Evolutionary conservation across 2,888 invertebrate genomes (phyloP).

Genomic region (Rhorus exstirpatorius): DNA sequence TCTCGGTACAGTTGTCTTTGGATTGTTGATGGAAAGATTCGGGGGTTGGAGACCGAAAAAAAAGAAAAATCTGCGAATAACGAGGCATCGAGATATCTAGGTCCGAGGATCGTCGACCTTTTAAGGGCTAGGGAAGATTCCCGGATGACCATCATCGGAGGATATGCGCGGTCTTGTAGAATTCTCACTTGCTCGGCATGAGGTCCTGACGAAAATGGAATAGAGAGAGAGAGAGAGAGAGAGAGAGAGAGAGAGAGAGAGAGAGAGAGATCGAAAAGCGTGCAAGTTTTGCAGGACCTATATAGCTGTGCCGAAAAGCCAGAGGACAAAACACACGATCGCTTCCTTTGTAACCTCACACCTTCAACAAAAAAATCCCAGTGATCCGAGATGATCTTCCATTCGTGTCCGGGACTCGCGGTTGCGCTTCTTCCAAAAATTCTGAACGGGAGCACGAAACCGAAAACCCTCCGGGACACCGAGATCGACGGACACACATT

Average conservation of each 20-base stretch:
- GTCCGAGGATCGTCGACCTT: conserved; percentile 39
- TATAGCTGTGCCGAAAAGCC: conserved; percentile 49
- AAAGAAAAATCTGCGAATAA: conserved; percentile 58
- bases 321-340: conserved; percentile 81
- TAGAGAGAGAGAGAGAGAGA: neutral
- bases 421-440: conserved; percentile 74
- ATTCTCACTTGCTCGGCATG: conserved; percentile 75
- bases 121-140: conserved; percentile 15
- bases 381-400: conserved; percentile 69
- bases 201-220: conserved; percentile 64
- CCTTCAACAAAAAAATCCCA: conserved; percentile 82
- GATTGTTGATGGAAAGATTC: neutral
- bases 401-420: conserved; percentile 69
- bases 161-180: conserved; percentile 77
- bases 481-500: conserved; percentile 62
- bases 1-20: neutral
- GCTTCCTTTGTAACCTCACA: conserved; percentile 84
- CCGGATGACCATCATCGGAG: conserved; percentile 69
- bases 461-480: too few relatives aligned
- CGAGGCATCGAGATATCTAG: conserved; percentile 54
- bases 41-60: conserved; percentile 21
- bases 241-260: conserved; percentile 14
- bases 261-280: conserved; percentile 43
- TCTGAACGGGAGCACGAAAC: conserved; percentile 68
- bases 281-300: conserved; percentile 51